Percentiles rank a stretch among this genome's conserved stretches.
phyloP scores from a whole-genome alignment of 1,140 invertebrate species.

The Tetramorium parvispinum region DNA sequence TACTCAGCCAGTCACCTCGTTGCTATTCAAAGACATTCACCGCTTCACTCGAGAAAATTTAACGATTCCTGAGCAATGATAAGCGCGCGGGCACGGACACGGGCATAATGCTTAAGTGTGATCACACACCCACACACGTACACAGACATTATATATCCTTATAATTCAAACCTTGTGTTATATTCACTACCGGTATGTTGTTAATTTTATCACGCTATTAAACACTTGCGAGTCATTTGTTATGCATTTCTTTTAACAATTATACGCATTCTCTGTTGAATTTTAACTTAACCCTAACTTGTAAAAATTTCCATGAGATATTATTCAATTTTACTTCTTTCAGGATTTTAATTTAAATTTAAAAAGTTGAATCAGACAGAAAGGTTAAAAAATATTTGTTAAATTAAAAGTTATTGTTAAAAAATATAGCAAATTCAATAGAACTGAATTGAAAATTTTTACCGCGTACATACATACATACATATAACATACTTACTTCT shows the following conservation, averaged over 20 bases:
- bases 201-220: not conserved
- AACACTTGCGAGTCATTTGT: not conserved
- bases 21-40: slow-evolving; percentile 30
- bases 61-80: not conserved
- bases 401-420: not conserved
- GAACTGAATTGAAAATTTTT: not conserved
- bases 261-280: not conserved
- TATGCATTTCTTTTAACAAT: not conserved
- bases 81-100: not conserved
- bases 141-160: not conserved
- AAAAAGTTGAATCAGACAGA: not conserved
- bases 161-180: not conserved
- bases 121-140: not conserved
- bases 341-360: not conserved
- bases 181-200: not conserved
- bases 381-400: not conserved
- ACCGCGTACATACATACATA: too few relatives aligned
- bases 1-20: not conserved
- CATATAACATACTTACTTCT: too few relatives aligned
- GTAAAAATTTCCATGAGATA: not conserved
- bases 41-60: not conserved
- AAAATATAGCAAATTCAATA: not conserved
- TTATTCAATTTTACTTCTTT: not conserved
- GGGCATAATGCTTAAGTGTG: not conserved
- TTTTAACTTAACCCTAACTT: not conserved